Evolutionary conservation across 2,888 invertebrate species (phyloP), one percentile per base, ranked within the genome.

Genomic region (Drosophila mimetica): DNA sequence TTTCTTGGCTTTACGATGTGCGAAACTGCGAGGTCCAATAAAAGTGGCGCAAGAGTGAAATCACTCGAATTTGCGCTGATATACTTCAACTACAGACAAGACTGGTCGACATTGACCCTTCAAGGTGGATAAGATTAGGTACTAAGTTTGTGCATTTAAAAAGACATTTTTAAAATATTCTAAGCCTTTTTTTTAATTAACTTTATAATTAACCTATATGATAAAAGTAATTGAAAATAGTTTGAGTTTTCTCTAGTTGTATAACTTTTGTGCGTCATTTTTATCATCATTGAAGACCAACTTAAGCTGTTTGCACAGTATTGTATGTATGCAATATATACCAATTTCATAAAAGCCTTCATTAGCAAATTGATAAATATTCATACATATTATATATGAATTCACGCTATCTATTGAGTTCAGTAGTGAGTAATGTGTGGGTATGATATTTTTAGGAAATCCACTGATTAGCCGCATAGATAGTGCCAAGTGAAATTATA

Each of bases 1-100:
- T 61, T 30, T 53, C 30, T 46, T 13, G 48, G 20, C 6, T 80
- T 81, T 84, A 81, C 58, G 69, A 81, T 67, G 71, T 77, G 81
- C 66, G 63, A 77, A 70, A 37, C 41, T 71, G 55, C 14, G 55
- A 59, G 58, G 61, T 66, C 18, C 16, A 20, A 42, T 67, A 39
- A 61, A 44, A 47, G 41, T 61, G 52, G 59, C 36, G 47, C 58
- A 63, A 71, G 55, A 66, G 70, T 69, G 55, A 81, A 71, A 78
- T 77, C 53, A 60, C 22, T 22, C 8, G 8, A 41, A n/a, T n/a
- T 25, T 25, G 9, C 25, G 0, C 25, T 42, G n/a, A 42, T 42
- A 6, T 28, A 44, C 28, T 28, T 4, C 0, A n/a, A 16, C 5
- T 44, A 28, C 44, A 44, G 44, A 4, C 16, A 11, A 44, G 2